Evolutionary conservation across 2,113 vertebrate genomes (phyloP).

Genomic region (Tachysurus fulvidraco): DNA sequence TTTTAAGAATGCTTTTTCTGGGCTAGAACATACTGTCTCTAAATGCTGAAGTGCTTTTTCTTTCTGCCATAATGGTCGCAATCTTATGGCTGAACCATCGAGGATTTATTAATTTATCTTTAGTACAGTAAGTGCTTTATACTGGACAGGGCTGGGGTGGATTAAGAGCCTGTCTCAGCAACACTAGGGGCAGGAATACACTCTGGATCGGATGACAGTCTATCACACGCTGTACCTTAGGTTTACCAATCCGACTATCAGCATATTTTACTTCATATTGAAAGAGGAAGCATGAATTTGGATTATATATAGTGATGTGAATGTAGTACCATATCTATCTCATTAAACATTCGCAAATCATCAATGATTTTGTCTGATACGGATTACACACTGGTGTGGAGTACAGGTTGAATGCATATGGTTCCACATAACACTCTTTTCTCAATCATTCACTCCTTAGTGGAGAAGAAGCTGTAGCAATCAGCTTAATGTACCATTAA

Average conservation of each 20-base stretch:
- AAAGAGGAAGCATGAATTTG: too few species aligned
- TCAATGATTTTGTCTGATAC: not conserved
- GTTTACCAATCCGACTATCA: not conserved
- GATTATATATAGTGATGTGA: not conserved
- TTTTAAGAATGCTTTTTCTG: not conserved
- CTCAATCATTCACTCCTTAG: slow-evolving; percentile 11
- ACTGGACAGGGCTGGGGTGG: not conserved
- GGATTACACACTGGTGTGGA: not conserved
- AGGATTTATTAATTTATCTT: not conserved
- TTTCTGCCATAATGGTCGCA: not conserved
- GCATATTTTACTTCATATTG: not conserved
- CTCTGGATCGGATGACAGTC: not conserved
- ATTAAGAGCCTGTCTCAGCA: not conserved
- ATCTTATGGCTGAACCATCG: not conserved
- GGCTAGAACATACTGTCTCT: not conserved
- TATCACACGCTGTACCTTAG: not conserved
- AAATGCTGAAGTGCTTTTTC: not conserved
- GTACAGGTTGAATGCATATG: not conserved
- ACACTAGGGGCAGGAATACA: not conserved
- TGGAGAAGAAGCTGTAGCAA: slow-evolving; percentile 10
- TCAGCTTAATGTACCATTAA: slow-evolving; percentile 54
- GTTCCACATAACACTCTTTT: not conserved
- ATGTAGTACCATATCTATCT: not conserved
- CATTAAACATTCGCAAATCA: not conserved
- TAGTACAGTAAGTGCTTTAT: not conserved